Conservation (phyloP, 2,113 vertebrate genomes). For the Hylia prasina region DNA sequence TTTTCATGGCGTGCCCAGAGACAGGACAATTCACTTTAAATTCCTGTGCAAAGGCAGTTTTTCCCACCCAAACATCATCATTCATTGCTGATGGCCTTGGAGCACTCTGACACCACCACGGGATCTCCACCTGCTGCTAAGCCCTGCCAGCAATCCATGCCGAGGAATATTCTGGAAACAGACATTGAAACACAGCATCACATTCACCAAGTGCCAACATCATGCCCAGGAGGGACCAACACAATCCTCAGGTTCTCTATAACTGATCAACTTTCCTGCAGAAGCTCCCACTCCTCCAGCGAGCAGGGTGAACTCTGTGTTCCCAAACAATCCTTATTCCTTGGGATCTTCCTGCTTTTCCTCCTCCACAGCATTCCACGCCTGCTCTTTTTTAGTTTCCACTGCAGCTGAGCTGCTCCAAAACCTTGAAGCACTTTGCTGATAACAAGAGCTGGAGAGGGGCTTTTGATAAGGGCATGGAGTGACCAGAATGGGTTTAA, state of each 20-base stretch:
- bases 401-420: neutral
- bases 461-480: neutral
- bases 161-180: neutral
- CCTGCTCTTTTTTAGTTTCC: neutral
- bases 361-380: neutral
- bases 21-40: neutral
- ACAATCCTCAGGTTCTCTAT: rapidly evolving
- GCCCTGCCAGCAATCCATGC: neutral
- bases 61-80: neutral
- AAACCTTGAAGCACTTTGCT: neutral
- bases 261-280: neutral
- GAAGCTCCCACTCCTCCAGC: neutral
- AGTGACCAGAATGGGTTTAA: neutral
- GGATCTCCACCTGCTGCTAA: neutral
- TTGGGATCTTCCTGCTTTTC: neutral
- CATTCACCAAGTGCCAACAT: rapidly evolving
- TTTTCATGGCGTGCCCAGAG: neutral
- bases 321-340: neutral
- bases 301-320: neutral
- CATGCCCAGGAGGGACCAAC: neutral
- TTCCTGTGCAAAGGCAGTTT: rapidly evolving
- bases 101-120: neutral
- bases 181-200: rapidly evolving
- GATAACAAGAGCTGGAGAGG: neutral
- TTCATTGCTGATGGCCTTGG: neutral